Conservation (phyloP, 2,888 invertebrate species). For the Hypercompe scribonia region DNA sequence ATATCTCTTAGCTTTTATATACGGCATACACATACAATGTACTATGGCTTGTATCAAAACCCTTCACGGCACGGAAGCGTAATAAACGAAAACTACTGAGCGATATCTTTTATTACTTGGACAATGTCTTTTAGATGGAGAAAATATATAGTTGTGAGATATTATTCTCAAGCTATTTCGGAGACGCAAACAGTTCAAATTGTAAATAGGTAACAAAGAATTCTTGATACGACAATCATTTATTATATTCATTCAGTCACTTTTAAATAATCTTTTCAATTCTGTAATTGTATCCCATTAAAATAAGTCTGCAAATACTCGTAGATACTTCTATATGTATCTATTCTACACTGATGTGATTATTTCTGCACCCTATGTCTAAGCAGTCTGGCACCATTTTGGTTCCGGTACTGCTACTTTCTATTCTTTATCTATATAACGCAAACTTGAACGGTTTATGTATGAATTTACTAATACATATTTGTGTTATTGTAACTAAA, state of each 20-base stretch:
- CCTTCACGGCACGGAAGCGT: constrained; percentile 8
- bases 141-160: constrained; percentile 18
- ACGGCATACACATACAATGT: constrained; percentile 21
- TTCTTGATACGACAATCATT: too few species aligned
- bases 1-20: constrained; percentile 56
- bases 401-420: too few species aligned
- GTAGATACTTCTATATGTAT: too few species aligned
- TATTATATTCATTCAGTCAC: background rate
- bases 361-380: too few species aligned
- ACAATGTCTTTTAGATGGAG: constrained; percentile 23
- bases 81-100: constrained; percentile 27
- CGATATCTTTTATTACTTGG: constrained; percentile 31
- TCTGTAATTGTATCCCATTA: too few species aligned
- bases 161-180: background rate
- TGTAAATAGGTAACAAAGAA: background rate
- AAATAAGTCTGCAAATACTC: too few species aligned
- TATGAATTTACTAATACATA: background rate
- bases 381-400: too few species aligned
- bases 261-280: background rate
- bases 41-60: constrained; percentile 18
- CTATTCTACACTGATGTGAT: too few species aligned
- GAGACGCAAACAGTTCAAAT: background rate
- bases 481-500: background rate
- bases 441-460: too few species aligned
- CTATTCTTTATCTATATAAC: too few species aligned